Evolutionary conservation across 2,888 invertebrate genomes (phyloP).

Genomic region (Epirrhoe alternata): DNA sequence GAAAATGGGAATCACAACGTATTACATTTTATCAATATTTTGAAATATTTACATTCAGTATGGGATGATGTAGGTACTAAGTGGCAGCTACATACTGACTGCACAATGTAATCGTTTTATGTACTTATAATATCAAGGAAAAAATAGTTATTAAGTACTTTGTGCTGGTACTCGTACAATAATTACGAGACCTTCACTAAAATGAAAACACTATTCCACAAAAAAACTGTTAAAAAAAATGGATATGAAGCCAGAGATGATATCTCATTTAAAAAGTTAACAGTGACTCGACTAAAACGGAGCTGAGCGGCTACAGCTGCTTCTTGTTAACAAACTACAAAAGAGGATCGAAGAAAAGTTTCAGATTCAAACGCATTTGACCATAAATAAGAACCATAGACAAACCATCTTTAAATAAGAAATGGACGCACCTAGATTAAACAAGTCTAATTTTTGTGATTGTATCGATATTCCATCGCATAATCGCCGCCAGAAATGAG

Average conservation of each 20-base stretch:
- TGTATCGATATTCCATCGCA: no score
- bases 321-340: constrained; percentile 70
- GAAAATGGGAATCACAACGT: constrained; percentile 40
- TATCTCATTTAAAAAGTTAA: constrained; percentile 53
- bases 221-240: background rate
- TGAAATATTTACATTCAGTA: constrained; percentile 3
- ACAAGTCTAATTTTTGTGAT: no score
- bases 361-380: constrained; percentile 73
- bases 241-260: background rate
- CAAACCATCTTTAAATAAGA: no score
- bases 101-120: no score
- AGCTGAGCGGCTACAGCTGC: constrained; percentile 51
- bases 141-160: no score
- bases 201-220: no score
- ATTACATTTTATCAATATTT: constrained; percentile 25
- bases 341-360: constrained; percentile 67
- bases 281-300: constrained; percentile 55
- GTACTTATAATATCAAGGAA: no score
- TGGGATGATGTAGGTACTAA: background rate
- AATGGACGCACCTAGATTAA: background rate
- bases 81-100: no score
- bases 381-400: constrained; percentile 47
- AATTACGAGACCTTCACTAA: no score
- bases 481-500: no score
- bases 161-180: no score